Evolutionary conservation across 1,140 invertebrate genomes (phyloP).

Genomic region (Drosophila nasuta): DNA sequence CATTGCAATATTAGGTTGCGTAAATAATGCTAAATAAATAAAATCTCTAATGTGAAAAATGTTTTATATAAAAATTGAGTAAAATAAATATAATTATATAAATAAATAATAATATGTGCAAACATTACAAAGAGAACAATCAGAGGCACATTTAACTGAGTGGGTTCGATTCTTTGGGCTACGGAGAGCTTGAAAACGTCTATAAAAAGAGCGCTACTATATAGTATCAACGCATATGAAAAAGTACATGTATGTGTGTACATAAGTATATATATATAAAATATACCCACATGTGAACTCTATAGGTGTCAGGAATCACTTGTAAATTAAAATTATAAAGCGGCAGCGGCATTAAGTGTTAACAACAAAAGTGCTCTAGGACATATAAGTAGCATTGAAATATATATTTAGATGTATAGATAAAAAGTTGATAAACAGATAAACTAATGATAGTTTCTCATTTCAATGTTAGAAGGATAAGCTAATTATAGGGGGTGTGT

Average conservation of each 20-base stretch:
- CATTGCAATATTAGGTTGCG: conserved; percentile 62
- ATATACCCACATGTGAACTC: conserved; percentile 1
- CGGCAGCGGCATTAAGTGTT: conserved; percentile 62
- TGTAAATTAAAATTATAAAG: conserved; percentile 43
- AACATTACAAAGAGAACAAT: conserved; percentile 43
- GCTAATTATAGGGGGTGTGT: conserved; percentile 59
- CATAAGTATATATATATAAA: conserved; percentile 8
- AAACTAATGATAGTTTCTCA: conserved; percentile 30
- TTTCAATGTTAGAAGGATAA: conserved; percentile 41
- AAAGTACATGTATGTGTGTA: background rate
- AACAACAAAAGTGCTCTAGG: conserved; percentile 69
- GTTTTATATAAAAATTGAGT: conserved; percentile 13
- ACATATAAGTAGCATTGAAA: conserved; percentile 43
- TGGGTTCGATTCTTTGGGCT: conserved; percentile 33
- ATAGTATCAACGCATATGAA: conserved; percentile 13
- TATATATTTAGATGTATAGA: conserved; percentile 32
- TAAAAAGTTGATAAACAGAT: conserved; percentile 35
- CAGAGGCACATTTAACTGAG: conserved; percentile 44
- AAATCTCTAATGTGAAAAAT: conserved; percentile 35
- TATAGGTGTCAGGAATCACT: background rate
- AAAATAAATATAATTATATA: conserved; percentile 30
- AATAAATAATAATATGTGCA: conserved; percentile 49
- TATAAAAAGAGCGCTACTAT: conserved; percentile 18
- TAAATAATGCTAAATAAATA: conserved; percentile 47
- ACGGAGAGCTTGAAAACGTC: conserved; percentile 26